Percentiles rank a stretch among this genome's conserved stretches.
Conservation (phyloP, 2,797 vertebrate species). For the Tachyglossus aculeatus region DNA sequence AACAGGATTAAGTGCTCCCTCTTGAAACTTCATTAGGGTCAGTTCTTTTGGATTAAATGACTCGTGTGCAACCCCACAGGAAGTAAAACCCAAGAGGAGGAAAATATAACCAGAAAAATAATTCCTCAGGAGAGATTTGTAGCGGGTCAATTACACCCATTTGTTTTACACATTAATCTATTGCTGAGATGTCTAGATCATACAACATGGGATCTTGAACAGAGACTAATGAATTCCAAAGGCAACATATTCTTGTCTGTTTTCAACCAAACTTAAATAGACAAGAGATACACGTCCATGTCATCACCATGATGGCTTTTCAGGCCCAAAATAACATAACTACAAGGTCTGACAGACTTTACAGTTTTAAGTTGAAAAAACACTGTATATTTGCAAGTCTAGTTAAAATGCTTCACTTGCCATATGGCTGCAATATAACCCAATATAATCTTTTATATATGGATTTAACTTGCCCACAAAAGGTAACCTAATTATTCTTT, state of each 20-base stretch:
- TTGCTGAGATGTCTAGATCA: neutral
- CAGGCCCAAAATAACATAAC: slow-evolving; percentile 22
- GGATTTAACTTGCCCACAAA: slow-evolving; percentile 49
- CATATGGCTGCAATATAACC: slow-evolving; percentile 61
- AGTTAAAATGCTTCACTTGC: slow-evolving; percentile 36
- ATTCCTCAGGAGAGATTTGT: neutral
- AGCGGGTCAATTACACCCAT: slow-evolving; percentile 5
- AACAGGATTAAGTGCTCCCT: slow-evolving; percentile 18
- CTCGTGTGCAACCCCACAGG: slow-evolving; percentile 19
- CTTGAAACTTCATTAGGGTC: slow-evolving; percentile 35
- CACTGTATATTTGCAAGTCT: slow-evolving; percentile 41
- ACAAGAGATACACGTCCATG: slow-evolving; percentile 27
- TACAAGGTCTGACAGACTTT: slow-evolving; percentile 49
- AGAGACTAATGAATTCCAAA: slow-evolving; percentile 23
- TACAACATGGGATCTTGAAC: slow-evolving; percentile 17
- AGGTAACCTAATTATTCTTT: slow-evolving; percentile 63
- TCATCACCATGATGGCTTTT: slow-evolving; percentile 49
- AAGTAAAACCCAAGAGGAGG: neutral
- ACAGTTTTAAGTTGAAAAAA: slow-evolving; percentile 49
- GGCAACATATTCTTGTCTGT: slow-evolving; percentile 39
- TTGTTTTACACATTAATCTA: slow-evolving; percentile 23
- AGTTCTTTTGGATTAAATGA: slow-evolving; percentile 39
- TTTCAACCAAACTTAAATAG: slow-evolving; percentile 41
- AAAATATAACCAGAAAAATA: slow-evolving; percentile 16
- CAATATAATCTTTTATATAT: slow-evolving; percentile 53